Percentiles rank a stretch among this genome's conserved stretches.
Conservation (phyloP, 2,113 vertebrate species). For the Ctenomys sociabilis region DNA sequence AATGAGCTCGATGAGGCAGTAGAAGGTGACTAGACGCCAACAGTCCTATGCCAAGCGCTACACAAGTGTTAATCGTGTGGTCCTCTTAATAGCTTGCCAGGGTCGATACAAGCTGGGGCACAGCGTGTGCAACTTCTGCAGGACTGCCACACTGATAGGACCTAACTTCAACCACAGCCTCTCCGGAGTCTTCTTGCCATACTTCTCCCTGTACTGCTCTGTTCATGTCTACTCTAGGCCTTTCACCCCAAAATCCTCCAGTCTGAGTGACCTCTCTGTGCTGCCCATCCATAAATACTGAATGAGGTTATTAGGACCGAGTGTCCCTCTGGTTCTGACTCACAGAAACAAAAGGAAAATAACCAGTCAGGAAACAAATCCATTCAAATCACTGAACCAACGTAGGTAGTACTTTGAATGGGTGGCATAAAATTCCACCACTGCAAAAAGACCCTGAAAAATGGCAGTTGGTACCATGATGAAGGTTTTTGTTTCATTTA, state of each 20-base stretch:
- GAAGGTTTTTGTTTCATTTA: constrained; percentile 48
- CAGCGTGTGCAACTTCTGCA: background rate
- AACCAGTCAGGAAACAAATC: background rate
- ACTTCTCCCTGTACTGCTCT: background rate
- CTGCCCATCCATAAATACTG: background rate
- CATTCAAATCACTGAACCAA: background rate
- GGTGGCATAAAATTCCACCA: background rate
- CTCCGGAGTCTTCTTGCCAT: background rate
- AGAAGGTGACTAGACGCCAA: background rate
- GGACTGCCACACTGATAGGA: background rate
- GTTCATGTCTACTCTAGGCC: background rate
- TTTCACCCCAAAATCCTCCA: background rate
- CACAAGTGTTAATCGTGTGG: background rate
- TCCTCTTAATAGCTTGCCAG: background rate
- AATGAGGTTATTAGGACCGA: background rate
- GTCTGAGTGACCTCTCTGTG: background rate
- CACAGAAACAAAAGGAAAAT: background rate
- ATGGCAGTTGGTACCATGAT: constrained; percentile 7
- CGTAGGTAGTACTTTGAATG: background rate
- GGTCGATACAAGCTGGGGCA: background rate
- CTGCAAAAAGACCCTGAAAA: background rate
- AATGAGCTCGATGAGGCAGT: background rate
- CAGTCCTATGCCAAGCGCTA: background rate
- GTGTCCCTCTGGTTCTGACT: background rate
- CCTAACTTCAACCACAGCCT: background rate